Conservation (phyloP, 1,140 invertebrate genomes). For the Aphelinus certus region DNA sequence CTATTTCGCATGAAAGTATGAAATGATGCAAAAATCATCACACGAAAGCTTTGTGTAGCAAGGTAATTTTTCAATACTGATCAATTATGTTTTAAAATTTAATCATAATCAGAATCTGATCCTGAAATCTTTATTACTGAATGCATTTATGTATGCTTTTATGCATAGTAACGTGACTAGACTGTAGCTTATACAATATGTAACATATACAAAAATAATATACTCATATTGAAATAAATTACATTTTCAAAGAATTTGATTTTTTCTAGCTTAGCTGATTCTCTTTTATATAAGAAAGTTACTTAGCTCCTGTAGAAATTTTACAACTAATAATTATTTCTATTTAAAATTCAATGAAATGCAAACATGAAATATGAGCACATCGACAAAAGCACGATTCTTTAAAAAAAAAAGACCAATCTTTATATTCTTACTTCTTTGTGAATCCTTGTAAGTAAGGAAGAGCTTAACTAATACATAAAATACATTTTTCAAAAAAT, state of each 20-base stretch:
- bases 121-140: background rate
- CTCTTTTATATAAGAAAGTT: slow-evolving; percentile 16
- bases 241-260: slow-evolving; percentile 9
- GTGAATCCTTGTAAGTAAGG: too few species aligned
- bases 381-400: background rate
- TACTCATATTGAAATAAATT: slow-evolving; percentile 17
- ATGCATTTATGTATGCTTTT: slow-evolving; percentile 15
- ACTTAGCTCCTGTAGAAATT: slow-evolving; percentile 22
- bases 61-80: background rate
- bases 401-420: background rate
- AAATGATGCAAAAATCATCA: slow-evolving; percentile 6
- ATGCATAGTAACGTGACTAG: slow-evolving; percentile 10
- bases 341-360: background rate
- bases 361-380: background rate
- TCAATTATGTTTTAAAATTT: slow-evolving; percentile 5
- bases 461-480: too few species aligned
- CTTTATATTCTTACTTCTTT: too few species aligned
- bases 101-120: slow-evolving; percentile 16
- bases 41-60: slow-evolving; percentile 18
- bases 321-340: slow-evolving; percentile 14
- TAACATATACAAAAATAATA: slow-evolving; percentile 5
- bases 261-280: slow-evolving; percentile 9
- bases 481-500: too few species aligned
- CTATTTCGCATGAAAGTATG: slow-evolving; percentile 17
- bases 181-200: slow-evolving; percentile 17